These are phyloP conservation scores for Drosophila cracens DNA, from an alignment of 2,888 invertebrate species.

Conservation along the genomic window DNA sequence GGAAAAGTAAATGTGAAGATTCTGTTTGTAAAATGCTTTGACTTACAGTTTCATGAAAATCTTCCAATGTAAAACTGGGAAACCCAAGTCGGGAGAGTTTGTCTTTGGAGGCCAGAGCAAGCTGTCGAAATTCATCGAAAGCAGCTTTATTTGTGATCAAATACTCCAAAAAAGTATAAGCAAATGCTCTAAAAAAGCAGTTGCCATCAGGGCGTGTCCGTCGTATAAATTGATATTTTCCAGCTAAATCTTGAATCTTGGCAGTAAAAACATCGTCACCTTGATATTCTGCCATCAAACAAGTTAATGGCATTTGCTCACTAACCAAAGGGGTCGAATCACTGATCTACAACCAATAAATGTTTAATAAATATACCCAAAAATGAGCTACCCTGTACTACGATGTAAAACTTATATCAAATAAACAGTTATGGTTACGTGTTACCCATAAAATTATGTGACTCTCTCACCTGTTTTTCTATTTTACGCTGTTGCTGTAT, in stretches of 20 bases:
- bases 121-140: conserved; percentile 92
- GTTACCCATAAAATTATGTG: neutral
- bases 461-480: conserved; percentile 92
- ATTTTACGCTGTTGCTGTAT: conserved; percentile 97
- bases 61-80: conserved; percentile 98
- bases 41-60: conserved; percentile 96
- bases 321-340: conserved; percentile 93
- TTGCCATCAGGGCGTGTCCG: conserved; percentile 98
- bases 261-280: conserved; percentile 93
- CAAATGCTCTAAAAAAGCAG: conserved; percentile 98
- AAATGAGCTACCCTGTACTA: neutral
- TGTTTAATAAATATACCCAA: neutral
- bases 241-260: conserved; percentile 92
- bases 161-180: conserved; percentile 96
- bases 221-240: conserved; percentile 93
- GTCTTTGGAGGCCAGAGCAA: conserved; percentile 94
- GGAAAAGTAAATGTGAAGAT: neutral
- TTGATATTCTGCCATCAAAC: conserved; percentile 93
- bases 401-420: neutral
- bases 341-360: conserved; percentile 89
- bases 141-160: conserved; percentile 93
- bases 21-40: rapidly evolving
- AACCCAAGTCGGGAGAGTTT: conserved; percentile 95
- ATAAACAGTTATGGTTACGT: neutral
- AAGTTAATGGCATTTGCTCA: conserved; percentile 90